Evolutionary conservation across 2,113 vertebrate genomes (phyloP).

Genomic region (Crotalus tigris): DNA sequence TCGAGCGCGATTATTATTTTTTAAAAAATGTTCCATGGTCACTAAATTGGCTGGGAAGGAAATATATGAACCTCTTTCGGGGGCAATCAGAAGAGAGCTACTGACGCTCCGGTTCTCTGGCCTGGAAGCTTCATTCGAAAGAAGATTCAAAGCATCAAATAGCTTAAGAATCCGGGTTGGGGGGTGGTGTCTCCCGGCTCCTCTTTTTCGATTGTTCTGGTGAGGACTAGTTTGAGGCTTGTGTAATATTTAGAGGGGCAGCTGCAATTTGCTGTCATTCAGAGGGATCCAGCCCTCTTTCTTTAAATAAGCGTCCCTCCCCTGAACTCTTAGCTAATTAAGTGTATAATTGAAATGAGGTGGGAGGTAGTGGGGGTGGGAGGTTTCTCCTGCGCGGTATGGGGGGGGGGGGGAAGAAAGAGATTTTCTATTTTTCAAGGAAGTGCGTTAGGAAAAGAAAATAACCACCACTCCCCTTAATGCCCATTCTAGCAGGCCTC

Average conservation of each 20-base stretch:
- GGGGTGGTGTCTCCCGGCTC: not conserved
- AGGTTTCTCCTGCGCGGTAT: not conserved
- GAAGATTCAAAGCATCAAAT: not conserved
- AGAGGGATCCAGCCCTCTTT: not conserved
- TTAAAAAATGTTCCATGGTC: not conserved
- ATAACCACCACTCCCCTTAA: not conserved
- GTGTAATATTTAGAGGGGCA: too few relatives aligned
- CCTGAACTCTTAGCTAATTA: not conserved
- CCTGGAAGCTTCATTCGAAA: not conserved
- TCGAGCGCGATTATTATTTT: not conserved
- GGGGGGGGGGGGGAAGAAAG: not conserved
- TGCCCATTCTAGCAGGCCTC: not conserved
- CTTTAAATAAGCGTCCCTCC: not conserved
- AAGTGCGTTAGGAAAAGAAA: not conserved
- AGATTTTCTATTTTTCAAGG: not conserved
- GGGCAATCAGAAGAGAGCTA: too few relatives aligned
- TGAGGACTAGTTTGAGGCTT: not conserved
- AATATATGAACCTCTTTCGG: not conserved
- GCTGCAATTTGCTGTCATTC: not conserved
- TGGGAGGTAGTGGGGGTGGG: not conserved
- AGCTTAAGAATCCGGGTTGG: too few relatives aligned
- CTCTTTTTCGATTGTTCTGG: not conserved
- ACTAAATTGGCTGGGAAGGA: not conserved
- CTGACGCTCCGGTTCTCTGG: not conserved
- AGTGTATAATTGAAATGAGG: not conserved